Conservation (phyloP, 2,888 invertebrate genomes). For the Synergus gifuensis region DNA sequence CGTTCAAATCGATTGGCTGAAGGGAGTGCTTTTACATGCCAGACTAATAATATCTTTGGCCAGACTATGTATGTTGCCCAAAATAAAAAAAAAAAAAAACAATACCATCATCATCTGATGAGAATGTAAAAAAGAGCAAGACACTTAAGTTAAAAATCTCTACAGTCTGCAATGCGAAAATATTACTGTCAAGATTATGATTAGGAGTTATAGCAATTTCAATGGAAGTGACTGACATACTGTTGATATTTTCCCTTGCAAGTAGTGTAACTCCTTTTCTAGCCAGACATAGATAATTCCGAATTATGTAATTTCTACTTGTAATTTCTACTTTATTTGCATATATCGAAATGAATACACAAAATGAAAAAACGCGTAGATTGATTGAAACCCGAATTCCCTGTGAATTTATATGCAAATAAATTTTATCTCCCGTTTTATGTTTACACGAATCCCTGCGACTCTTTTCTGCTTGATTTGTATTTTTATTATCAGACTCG, state of each 20-base stretch:
- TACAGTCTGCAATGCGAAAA: too few relatives aligned
- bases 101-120: too few relatives aligned
- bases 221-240: too few relatives aligned
- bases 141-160: too few relatives aligned
- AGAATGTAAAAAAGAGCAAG: too few relatives aligned
- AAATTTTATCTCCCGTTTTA: neutral
- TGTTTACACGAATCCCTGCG: neutral
- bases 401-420: neutral
- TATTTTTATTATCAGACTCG: neutral
- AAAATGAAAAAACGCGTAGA: neutral
- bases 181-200: too few relatives aligned
- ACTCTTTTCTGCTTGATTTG: neutral
- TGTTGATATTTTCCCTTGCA: too few relatives aligned
- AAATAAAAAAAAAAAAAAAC: too few relatives aligned
- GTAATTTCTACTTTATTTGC: neutral
- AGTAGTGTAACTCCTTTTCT: neutral
- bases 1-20: slow-evolving; percentile 30
- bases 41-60: neutral
- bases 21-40: neutral
- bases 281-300: neutral
- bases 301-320: neutral
- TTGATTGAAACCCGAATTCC: neutral
- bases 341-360: neutral
- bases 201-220: too few relatives aligned
- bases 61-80: too few relatives aligned